Conservation (phyloP, 2,797 vertebrate genomes). For the Xenopus petersii region DNA sequence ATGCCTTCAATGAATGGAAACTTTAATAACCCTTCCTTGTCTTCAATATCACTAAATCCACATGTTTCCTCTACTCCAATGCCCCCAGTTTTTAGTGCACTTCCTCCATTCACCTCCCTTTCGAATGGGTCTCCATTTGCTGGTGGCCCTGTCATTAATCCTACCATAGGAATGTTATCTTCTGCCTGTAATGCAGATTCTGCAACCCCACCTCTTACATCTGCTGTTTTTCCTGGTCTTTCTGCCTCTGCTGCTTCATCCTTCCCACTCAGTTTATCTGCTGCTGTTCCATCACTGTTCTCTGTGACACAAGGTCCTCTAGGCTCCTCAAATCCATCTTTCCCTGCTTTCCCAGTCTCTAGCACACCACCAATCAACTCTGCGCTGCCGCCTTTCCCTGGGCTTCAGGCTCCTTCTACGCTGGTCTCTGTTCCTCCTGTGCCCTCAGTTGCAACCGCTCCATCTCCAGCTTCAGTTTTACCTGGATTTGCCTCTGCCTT, state of each 20-base stretch:
- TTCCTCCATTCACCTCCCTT: constrained; percentile 80
- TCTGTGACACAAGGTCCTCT: constrained; percentile 72
- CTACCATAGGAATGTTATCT: constrained; percentile 59
- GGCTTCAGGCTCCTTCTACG: constrained; percentile 80
- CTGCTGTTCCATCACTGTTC: constrained; percentile 82
- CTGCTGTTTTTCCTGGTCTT: constrained; percentile 62
- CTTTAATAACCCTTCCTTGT: constrained; percentile 59
- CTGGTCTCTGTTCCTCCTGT: constrained; percentile 84
- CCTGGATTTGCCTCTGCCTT: constrained; percentile 95
- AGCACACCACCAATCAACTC: constrained; percentile 79
- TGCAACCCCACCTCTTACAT: constrained; percentile 58
- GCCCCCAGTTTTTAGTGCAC: constrained; percentile 72
- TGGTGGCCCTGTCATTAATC: constrained; percentile 62
- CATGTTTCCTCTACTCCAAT: constrained; percentile 67
- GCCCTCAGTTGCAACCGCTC: constrained; percentile 78
- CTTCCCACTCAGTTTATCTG: constrained; percentile 82
- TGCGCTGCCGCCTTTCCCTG: constrained; percentile 75
- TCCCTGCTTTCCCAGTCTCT: constrained; percentile 82
- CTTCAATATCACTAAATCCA: constrained; percentile 68
- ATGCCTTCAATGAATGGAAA: constrained; percentile 71
- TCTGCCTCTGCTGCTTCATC: constrained; percentile 59
- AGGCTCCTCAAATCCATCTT: constrained; percentile 72
- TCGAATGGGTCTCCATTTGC: constrained; percentile 72
- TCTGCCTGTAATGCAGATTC: constrained; percentile 62
- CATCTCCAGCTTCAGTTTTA: constrained; percentile 85